These are phyloP conservation scores for Achatina immaculata DNA, from an alignment of 1,140 invertebrate genomes.

Conservation along the genomic window DNA sequence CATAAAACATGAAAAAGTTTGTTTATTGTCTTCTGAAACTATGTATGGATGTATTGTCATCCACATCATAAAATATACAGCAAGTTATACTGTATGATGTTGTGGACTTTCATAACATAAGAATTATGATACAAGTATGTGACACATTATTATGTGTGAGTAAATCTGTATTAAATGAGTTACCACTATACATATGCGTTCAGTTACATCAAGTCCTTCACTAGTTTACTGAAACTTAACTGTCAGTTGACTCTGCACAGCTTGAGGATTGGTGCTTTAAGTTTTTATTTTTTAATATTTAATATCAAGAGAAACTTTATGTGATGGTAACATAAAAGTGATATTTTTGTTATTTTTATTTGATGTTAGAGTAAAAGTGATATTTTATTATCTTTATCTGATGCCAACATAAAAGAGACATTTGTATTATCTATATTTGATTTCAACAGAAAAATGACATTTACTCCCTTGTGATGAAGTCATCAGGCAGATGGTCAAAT, in stretches of 20 bases:
- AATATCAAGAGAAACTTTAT: neutral
- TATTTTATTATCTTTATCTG: neutral
- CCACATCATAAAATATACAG: no score
- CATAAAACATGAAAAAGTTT: no score
- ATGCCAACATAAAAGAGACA: neutral
- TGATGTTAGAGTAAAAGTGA: neutral
- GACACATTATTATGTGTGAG: no score
- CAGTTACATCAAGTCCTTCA: neutral
- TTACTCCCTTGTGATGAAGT: constrained; percentile 1
- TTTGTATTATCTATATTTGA: neutral
- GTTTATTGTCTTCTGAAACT: no score
- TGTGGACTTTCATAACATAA: no score
- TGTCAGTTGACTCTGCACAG: neutral
- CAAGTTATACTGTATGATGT: no score
- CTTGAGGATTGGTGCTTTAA: neutral
- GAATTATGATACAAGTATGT: no score
- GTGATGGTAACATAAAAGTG: neutral
- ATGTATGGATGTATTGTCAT: no score
- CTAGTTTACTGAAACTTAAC: neutral
- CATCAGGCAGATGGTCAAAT: constrained; percentile 9
- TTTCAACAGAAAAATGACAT: constrained; percentile 29
- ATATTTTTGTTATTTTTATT: neutral
- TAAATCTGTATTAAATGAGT: no score
- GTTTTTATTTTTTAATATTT: neutral
- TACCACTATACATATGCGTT: no score